phyloP scores from a whole-genome alignment of 2,888 invertebrate species.

The Morpho achilles region DNA sequence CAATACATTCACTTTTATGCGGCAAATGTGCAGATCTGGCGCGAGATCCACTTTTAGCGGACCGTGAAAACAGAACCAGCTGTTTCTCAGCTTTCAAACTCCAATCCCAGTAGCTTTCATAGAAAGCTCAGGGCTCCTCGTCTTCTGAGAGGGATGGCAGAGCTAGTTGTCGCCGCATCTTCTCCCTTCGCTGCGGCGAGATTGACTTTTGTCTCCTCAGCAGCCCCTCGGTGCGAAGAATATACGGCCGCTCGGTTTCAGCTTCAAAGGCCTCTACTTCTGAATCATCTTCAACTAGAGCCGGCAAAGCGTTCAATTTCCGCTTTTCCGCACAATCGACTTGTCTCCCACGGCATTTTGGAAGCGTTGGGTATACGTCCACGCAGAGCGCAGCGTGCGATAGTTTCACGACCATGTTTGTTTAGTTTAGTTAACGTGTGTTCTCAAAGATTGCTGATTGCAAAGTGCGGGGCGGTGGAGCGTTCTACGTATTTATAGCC shows the following conservation, averaged over 20 bases:
- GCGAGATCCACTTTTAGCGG: slow-evolving; percentile 21
- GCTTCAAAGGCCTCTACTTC: slow-evolving; percentile 33
- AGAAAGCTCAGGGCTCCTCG: slow-evolving; percentile 64
- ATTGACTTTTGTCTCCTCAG: slow-evolving; percentile 62
- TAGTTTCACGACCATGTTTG: slow-evolving; percentile 40
- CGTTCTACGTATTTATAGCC: slow-evolving; percentile 33
- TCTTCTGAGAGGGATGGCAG: slow-evolving; percentile 71
- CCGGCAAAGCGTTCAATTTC: slow-evolving; percentile 34
- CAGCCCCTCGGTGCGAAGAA: slow-evolving; percentile 53
- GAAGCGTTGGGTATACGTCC: slow-evolving; percentile 36
- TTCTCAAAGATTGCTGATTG: slow-evolving; percentile 29
- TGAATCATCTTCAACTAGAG: slow-evolving; percentile 38
- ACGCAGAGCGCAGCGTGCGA: slow-evolving; percentile 35
- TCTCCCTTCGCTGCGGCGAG: slow-evolving; percentile 62
- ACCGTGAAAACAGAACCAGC: slow-evolving; percentile 16
- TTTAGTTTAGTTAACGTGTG: slow-evolving; percentile 24
- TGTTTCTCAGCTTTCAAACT: slow-evolving; percentile 48
- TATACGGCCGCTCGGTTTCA: slow-evolving; percentile 43
- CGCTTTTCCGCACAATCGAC: slow-evolving; percentile 34
- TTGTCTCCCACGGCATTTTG: slow-evolving; percentile 34
- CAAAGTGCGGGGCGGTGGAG: slow-evolving; percentile 33
- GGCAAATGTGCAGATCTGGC: slow-evolving; percentile 14
- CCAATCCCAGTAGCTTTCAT: slow-evolving; percentile 45
- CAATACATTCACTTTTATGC: slow-evolving; percentile 23
- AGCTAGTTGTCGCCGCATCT: slow-evolving; percentile 57